Percentiles rank a stretch among this genome's conserved stretches.
Conservation (phyloP, 2,888 invertebrate species). For the Ectemnius continuus region DNA sequence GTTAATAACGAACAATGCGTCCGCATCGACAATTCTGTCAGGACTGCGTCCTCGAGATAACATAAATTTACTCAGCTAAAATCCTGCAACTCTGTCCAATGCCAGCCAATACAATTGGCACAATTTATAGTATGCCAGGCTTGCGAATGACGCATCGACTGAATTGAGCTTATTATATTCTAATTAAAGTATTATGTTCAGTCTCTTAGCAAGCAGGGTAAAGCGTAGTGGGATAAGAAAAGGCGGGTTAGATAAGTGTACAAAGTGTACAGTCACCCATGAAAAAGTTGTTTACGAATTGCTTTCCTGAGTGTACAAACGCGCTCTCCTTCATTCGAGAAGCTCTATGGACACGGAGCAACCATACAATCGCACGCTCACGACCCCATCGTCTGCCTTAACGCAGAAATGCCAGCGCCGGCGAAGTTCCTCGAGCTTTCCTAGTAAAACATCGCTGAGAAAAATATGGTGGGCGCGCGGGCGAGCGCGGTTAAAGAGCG, state of each 20-base stretch:
- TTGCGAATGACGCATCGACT: no score
- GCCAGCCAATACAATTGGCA: no score
- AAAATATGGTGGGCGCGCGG: conserved; percentile 36
- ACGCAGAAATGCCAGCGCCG: conserved; percentile 41
- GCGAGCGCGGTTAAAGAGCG: conserved; percentile 39
- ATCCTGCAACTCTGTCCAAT: no score
- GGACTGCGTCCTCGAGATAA: conserved; percentile 52
- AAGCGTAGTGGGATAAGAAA: no score
- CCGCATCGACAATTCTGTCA: conserved; percentile 25
- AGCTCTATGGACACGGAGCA: conserved; percentile 41
- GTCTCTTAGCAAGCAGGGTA: no score
- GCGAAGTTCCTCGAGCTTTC: conserved; percentile 48
- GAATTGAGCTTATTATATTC: not conserved
- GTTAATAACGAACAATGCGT: conserved; percentile 57
- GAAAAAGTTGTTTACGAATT: conserved; percentile 37
- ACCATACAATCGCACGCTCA: conserved; percentile 52
- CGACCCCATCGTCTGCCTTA: conserved; percentile 14
- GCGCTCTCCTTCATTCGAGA: conserved; percentile 20
- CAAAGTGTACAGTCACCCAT: no score
- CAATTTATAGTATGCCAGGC: no score
- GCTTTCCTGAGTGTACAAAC: conserved; percentile 34
- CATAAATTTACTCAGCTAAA: conserved; percentile 8
- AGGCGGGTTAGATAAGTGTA: no score
- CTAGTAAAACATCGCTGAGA: conserved; percentile 44
- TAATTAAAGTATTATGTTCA: conserved; percentile 2